A percentile compares a stretch with the other conserved stretches of the same genome.
These are phyloP conservation scores for Megathymus violae DNA, from an alignment of 1,140 invertebrate genomes.

Conservation along the genomic window DNA sequence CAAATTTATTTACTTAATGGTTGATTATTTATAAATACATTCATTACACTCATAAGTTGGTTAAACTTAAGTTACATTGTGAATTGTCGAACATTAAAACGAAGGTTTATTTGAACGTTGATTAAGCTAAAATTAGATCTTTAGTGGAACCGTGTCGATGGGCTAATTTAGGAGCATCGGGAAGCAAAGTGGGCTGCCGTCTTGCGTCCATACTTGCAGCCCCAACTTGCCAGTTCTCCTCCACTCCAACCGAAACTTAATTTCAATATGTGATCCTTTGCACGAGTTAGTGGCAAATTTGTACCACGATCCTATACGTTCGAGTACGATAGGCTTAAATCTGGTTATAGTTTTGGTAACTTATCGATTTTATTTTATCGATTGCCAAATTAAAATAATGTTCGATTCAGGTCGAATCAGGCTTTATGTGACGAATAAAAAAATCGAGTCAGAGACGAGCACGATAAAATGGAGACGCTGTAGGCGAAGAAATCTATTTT, in stretches of 20 bases:
- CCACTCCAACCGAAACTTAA: conserved; percentile 58
- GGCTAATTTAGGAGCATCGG: conserved; percentile 76
- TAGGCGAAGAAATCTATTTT: too few species aligned
- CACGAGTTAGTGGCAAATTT: conserved; percentile 27
- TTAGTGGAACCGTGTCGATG: conserved; percentile 33
- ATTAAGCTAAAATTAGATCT: conserved; percentile 38
- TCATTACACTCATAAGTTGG: too few species aligned
- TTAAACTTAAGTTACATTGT: too few species aligned
- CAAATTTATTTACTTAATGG: too few species aligned
- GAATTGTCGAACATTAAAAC: too few species aligned
- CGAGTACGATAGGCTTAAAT: background rate
- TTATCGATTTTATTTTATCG: too few species aligned
- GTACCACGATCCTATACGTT: conserved; percentile 12
- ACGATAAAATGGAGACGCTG: too few species aligned
- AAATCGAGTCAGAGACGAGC: too few species aligned
- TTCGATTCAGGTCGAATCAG: too few species aligned
- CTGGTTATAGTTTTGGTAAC: background rate
- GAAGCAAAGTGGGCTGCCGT: conserved; percentile 69
- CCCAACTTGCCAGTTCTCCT: conserved; percentile 61
- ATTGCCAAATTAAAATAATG: too few species aligned
- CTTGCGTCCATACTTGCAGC: conserved; percentile 58
- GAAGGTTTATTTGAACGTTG: conserved; percentile 2
- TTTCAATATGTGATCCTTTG: conserved; percentile 61
- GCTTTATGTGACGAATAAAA: too few species aligned
- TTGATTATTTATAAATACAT: too few species aligned